Percentiles rank a stretch among this genome's conserved stretches.
Conservation (phyloP, 2,797 vertebrate genomes). For the Florisuga fusca region DNA sequence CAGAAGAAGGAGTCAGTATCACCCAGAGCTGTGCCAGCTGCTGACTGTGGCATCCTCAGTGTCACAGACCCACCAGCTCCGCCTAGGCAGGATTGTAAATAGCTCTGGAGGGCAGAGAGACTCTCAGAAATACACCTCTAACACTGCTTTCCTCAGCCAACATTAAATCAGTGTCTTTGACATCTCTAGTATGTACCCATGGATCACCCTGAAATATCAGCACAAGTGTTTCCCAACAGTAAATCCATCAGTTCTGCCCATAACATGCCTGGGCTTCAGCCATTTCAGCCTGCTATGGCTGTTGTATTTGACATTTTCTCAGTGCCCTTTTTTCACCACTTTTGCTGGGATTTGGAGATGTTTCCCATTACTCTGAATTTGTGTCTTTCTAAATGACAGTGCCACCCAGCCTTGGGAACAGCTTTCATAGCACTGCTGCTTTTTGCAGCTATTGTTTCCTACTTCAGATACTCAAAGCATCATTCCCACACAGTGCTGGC, state of each 20-base stretch:
- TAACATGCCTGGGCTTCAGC: background rate
- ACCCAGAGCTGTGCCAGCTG: background rate
- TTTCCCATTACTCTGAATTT: background rate
- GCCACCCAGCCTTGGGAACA: background rate
- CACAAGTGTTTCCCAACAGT: slow-evolving; percentile 17
- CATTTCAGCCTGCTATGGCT: background rate
- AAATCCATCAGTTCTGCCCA: slow-evolving; percentile 51
- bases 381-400: background rate
- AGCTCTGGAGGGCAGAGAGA: background rate
- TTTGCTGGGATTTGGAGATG: background rate
- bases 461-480: background rate
- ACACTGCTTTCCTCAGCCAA: background rate
- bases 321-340: background rate
- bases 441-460: background rate
- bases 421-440: background rate
- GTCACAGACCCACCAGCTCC: background rate
- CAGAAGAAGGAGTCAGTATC: background rate
- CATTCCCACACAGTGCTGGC: background rate
- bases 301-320: background rate
- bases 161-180: background rate
- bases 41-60: background rate
- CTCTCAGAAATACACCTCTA: background rate
- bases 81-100: background rate
- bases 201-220: slow-evolving; percentile 22
- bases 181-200: background rate